Conservation (phyloP, 2,888 invertebrate species). For the Epirrita christyi region DNA sequence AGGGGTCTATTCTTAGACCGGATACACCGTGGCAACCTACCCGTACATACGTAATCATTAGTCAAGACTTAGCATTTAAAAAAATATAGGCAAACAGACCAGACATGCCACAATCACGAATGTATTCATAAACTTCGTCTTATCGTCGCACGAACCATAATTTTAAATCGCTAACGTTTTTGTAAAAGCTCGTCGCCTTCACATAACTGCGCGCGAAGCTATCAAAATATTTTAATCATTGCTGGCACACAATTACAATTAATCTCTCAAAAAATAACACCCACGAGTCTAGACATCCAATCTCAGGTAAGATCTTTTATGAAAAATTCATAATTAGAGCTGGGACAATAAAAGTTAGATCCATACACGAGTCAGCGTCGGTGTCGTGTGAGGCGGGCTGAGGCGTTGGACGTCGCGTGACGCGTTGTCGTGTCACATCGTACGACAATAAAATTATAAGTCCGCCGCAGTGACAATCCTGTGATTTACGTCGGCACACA, state of each 20-base stretch:
- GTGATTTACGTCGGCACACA: constrained; percentile 82
- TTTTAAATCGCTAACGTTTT: constrained; percentile 51
- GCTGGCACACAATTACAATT: constrained; percentile 68
- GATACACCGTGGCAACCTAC: no score
- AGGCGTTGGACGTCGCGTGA: constrained; percentile 64
- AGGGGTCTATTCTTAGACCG: no score
- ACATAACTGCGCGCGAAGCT: constrained; percentile 42
- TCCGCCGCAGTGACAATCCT: constrained; percentile 83
- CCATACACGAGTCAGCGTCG: constrained; percentile 49
- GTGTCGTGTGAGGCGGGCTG: constrained; percentile 56
- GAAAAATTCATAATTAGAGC: constrained; percentile 71
- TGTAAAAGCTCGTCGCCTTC: constrained; percentile 41
- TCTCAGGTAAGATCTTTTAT: constrained; percentile 75
- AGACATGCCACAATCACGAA: constrained; percentile 34
- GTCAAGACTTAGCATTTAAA: no score
- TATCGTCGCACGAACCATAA: constrained; percentile 57
- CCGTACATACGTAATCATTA: no score
- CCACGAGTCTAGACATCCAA: constrained; percentile 69
- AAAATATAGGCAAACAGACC: constrained; percentile 21
- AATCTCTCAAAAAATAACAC: constrained; percentile 76
- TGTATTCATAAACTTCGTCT: constrained; percentile 46
- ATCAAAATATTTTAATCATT: constrained; percentile 72
- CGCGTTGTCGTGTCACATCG: constrained; percentile 71
- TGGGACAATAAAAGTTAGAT: constrained; percentile 76
- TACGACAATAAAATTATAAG: constrained; percentile 85